A percentile compares a stretch with the other conserved stretches of the same genome.
These are phyloP conservation scores for Astyanax mexicanus DNA, from an alignment of 2,797 vertebrate species.

Conservation along the genomic window DNA sequence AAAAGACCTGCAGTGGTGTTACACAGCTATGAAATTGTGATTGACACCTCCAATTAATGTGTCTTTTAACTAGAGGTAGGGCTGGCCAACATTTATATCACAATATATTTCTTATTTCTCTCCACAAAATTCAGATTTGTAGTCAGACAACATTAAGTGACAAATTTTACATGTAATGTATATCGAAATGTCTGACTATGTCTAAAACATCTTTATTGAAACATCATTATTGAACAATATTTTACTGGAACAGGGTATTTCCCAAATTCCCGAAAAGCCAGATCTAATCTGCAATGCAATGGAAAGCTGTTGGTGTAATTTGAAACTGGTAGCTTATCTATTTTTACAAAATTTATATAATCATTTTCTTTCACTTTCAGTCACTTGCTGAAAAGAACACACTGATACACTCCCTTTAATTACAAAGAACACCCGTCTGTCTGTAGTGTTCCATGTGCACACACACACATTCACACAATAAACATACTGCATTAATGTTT, in stretches of 20 bases:
- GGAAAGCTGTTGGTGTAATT: background rate
- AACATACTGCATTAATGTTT: constrained; percentile 30
- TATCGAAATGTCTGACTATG: too few species aligned
- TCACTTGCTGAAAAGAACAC: background rate
- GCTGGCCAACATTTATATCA: too few species aligned
- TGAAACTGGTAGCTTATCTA: background rate
- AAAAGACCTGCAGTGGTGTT: background rate
- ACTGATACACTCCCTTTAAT: background rate
- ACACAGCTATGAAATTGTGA: background rate
- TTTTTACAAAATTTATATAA: too few species aligned
- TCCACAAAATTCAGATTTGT: too few species aligned
- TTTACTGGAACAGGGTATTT: too few species aligned
- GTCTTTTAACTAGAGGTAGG: background rate
- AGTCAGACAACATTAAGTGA: too few species aligned
- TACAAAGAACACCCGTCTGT: background rate
- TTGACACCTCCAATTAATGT: background rate
- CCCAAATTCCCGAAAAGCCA: background rate
- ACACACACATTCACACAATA: background rate
- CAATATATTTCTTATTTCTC: too few species aligned
- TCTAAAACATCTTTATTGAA: too few species aligned
- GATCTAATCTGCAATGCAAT: background rate
- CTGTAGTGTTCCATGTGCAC: background rate
- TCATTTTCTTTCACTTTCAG: background rate
- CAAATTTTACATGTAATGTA: too few species aligned
- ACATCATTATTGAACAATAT: too few species aligned